Conservation (phyloP, 30 jellyfish, hydroid and myxozoan genomes). For the Cassiopea xamachana region DNA sequence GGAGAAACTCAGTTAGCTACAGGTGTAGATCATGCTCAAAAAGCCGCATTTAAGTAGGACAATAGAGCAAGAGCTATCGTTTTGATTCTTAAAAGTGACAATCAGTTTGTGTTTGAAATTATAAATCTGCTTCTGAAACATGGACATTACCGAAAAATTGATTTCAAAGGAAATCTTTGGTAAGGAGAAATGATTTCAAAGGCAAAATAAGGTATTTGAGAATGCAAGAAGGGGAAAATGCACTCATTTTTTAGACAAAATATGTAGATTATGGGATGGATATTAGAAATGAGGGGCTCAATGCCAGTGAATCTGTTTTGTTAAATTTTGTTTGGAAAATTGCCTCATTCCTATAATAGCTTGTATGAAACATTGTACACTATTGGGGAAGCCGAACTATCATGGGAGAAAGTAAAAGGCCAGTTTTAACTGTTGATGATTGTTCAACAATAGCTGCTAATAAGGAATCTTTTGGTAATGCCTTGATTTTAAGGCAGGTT, state of each 20-base stretch:
- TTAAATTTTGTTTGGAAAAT: no score
- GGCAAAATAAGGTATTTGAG: conserved; percentile 29
- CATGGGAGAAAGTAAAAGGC: conserved; percentile 44
- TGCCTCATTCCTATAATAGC: conserved; percentile 1
- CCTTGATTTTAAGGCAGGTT: conserved; percentile 12
- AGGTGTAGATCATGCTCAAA: neutral
- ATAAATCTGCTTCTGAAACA: conserved; percentile 44
- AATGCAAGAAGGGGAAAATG: conserved; percentile 54
- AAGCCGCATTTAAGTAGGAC: conserved; percentile 40
- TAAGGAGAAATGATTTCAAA: conserved; percentile 39
- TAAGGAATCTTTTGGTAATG: conserved; percentile 47
- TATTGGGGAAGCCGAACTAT: conserved; percentile 48
- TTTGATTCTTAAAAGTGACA: conserved; percentile 52
- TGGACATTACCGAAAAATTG: conserved; percentile 17
- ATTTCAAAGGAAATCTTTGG: conserved; percentile 44
- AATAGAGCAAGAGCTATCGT: conserved; percentile 47
- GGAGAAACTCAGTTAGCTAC: conserved; percentile 39
- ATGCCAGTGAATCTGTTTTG: no score
- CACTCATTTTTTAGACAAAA: conserved; percentile 4
- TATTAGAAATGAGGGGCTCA: conserved; percentile 36
- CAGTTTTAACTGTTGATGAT: conserved; percentile 51
- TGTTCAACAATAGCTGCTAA: conserved; percentile 25
- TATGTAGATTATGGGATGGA: conserved; percentile 20
- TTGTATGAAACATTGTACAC: conserved; percentile 46
- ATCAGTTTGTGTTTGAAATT: conserved; percentile 39